phyloP scores from a whole-genome alignment of 2,888 invertebrate species.

The Eustalomyia histrio region DNA sequence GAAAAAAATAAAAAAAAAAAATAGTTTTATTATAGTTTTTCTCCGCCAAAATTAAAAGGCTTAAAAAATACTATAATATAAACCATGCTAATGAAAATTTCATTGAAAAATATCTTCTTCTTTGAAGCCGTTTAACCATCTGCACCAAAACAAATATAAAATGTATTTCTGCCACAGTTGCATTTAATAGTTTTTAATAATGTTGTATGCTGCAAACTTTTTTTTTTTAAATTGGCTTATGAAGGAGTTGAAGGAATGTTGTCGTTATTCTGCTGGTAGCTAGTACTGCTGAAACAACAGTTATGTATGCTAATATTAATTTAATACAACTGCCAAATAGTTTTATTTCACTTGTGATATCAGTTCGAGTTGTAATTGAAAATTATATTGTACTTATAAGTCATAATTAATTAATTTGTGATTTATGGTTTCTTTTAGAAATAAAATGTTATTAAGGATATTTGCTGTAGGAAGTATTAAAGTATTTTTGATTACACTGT shows the following conservation, averaged over 20 bases:
- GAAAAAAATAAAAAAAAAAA: neutral
- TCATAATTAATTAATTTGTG: conserved; percentile 33
- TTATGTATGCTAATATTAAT: conserved; percentile 55
- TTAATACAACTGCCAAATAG: conserved; percentile 43
- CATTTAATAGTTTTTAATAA: conserved; percentile 61
- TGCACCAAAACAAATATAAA: conserved; percentile 13
- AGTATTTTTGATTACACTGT: too few species aligned
- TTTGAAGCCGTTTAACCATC: conserved; percentile 22
- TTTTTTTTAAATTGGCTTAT: conserved; percentile 52
- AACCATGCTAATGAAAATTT: conserved; percentile 63
- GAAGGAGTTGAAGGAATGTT: conserved; percentile 41
- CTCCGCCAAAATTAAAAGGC: neutral
- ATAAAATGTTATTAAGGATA: neutral
- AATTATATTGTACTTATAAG: conserved; percentile 37
- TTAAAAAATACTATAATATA: conserved; percentile 28
- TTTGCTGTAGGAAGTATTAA: neutral
- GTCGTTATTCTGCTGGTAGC: conserved; percentile 22
- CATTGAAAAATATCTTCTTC: conserved; percentile 58
- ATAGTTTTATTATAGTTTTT: conserved; percentile 36
- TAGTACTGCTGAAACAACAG: conserved; percentile 28
- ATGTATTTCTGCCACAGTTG: conserved; percentile 50
- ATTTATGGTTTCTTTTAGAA: conserved; percentile 24
- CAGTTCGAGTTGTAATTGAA: conserved; percentile 26
- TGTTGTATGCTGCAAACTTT: conserved; percentile 11
- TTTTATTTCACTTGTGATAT: conserved; percentile 22